Conservation (phyloP, 35 echinoderm and acorn worm species). For the Heliocidaris erythrogramma region DNA sequence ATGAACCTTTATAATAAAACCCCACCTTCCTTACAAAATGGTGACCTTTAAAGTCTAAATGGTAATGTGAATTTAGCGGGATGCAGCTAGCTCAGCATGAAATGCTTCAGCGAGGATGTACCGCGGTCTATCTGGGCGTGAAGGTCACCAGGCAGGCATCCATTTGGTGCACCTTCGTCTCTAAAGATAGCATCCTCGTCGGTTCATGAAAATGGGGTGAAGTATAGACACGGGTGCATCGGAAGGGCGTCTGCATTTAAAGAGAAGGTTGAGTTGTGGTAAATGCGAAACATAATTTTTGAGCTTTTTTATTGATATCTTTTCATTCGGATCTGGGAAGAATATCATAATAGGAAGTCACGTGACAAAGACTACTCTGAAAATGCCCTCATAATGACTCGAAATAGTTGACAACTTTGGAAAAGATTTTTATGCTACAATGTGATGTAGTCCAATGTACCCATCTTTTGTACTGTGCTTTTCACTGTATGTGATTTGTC, state of each 20-base stretch:
- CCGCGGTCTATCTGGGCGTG: neutral
- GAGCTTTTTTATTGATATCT: no score
- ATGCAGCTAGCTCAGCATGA: neutral
- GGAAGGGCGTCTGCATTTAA: slow-evolving; percentile 6
- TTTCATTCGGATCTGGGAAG: no score
- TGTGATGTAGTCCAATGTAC: no score
- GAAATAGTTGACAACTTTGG: no score
- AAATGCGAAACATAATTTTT: no score
- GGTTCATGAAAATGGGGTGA: neutral
- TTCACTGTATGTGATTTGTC: no score
- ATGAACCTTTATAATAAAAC: neutral
- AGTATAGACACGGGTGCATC: neutral
- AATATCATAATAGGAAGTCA: no score
- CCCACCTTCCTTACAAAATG: neutral
- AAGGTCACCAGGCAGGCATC: neutral
- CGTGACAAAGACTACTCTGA: no score
- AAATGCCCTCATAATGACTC: no score
- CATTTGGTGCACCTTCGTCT: neutral
- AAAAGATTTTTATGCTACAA: no score
- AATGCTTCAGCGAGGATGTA: neutral
- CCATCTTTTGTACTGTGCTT: no score
- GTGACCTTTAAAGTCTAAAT: neutral
- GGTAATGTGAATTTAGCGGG: neutral
- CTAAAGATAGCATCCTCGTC: neutral
- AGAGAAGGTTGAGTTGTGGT: neutral